phyloP scores from a whole-genome alignment of 1,140 invertebrate species.

The Procambarus clarkii region DNA sequence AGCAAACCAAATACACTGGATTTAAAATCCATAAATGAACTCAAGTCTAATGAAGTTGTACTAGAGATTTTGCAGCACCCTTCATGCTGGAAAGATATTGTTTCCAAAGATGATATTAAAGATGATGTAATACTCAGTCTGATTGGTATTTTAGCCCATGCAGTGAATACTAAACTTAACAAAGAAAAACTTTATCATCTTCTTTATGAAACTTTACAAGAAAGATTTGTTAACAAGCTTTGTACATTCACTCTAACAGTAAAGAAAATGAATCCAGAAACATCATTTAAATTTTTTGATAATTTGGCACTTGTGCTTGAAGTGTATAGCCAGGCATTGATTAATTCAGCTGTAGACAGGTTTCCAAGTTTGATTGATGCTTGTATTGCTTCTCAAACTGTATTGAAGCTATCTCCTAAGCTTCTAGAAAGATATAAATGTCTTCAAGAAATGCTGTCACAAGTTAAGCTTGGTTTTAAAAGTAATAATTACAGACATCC shows the following conservation, averaged over 20 bases:
- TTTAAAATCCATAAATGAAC: too few species aligned
- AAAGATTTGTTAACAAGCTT: not conserved
- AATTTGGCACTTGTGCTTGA: not conserved
- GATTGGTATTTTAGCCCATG: conserved; percentile 15
- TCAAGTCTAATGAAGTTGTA: conserved; percentile 1
- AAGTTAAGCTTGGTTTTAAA: not conserved
- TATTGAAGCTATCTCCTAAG: not conserved
- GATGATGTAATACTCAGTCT: not conserved
- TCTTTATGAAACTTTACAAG: not conserved
- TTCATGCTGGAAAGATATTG: not conserved
- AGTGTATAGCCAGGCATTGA: not conserved
- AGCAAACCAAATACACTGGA: too few species aligned
- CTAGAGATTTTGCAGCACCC: not conserved
- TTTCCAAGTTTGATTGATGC: conserved; percentile 24
- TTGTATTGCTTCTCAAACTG: not conserved
- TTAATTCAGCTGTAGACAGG: not conserved
- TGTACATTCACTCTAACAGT: not conserved
- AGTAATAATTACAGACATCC: not conserved
- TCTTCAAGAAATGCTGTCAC: not conserved
- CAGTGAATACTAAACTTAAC: not conserved
- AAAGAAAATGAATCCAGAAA: not conserved
- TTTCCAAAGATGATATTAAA: not conserved
- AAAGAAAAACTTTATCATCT: conserved; percentile 25
- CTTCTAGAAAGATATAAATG: not conserved
- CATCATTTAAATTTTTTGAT: not conserved